Conservation (phyloP, 2,888 invertebrate species). For the Aproaerema taeniolella region DNA sequence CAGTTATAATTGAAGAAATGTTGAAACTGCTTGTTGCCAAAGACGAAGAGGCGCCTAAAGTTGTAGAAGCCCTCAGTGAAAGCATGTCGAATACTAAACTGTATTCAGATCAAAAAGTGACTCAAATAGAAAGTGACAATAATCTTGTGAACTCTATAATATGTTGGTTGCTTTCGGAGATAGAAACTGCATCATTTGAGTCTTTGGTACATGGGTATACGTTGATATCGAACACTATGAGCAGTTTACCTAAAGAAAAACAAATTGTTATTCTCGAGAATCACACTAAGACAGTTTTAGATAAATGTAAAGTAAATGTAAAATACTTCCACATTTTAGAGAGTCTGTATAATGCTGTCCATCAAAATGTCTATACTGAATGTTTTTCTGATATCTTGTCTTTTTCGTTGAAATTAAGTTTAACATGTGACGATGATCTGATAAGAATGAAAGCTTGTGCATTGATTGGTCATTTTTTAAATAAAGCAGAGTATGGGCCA, state of each 20-base stretch:
- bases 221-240: slow-evolving; percentile 53
- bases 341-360: slow-evolving; percentile 69
- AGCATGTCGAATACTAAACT: slow-evolving; percentile 49
- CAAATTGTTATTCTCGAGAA: slow-evolving; percentile 41
- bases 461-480: slow-evolving; percentile 76
- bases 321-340: slow-evolving; percentile 60
- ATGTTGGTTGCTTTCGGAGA: slow-evolving; percentile 49
- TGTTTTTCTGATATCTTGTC: slow-evolving; percentile 48
- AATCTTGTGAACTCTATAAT: slow-evolving; percentile 56
- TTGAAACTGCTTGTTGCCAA: slow-evolving; percentile 43
- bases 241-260: slow-evolving; percentile 46
- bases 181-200: slow-evolving; percentile 34
- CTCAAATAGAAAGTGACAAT: slow-evolving; percentile 62
- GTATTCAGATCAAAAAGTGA: slow-evolving; percentile 49
- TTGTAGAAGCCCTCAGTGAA: slow-evolving; percentile 49
- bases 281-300: slow-evolving; percentile 41
- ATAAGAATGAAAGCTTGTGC: slow-evolving; percentile 61
- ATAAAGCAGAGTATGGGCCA: slow-evolving; percentile 68
- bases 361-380: slow-evolving; percentile 46
- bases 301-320: slow-evolving; percentile 40
- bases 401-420: slow-evolving; percentile 46
- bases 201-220: slow-evolving; percentile 42
- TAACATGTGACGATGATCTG: slow-evolving; percentile 42
- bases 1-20: slow-evolving; percentile 62
- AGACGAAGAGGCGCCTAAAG: slow-evolving; percentile 41